Evolutionary conservation across 2,797 vertebrate species (phyloP), one percentile per base, ranked within the genome.

Genomic region (Macropus fuliginosus): DNA sequence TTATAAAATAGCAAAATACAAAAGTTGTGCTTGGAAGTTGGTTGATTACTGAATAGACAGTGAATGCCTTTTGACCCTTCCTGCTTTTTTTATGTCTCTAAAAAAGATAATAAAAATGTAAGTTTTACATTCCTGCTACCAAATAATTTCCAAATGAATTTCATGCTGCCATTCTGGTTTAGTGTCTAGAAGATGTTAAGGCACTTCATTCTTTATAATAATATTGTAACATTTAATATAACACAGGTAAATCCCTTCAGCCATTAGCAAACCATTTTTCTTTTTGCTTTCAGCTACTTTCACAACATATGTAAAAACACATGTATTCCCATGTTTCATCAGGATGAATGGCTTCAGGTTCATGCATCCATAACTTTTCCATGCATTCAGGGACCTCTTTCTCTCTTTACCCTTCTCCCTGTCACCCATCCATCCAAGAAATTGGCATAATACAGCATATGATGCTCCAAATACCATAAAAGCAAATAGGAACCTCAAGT

Each of bases 1-100:
- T 66, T 46, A 74, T 5, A 94, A 0, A 29, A 92, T 94, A 74
- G 55, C 95, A 91, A 56, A 94, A 57, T 50, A 92, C 90, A 94
- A 9, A 91, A 29, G 16, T 55, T 31, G 21, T 74, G 12, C 90
- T 91, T 52, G 12, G 90, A 91, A 34, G 21, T 56, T 56, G 81
- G 27, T 93, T 92, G 21, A 0, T 55, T 13, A 16, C 56, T 0
- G 12, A 92, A 21, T 8, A 91, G 81, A 21, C 50, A 0, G 3
- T 54, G 66, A 0, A 0, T 0, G 27, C 89, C 28, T 91, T n/a
- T 18, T 55, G 94, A 54, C 74, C 94, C 29, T 74, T 66, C 55
- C 56, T 95, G 27, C 62, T 74, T 92, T 46, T 3, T 52, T 54
- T 91, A 54, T 56, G 90, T 93, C 29, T 62, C 93, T 93, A 16